Base-by-base conservation (phyloP, 35 echinoderm and acorn worm species). In the Patiria miniata region DNA sequence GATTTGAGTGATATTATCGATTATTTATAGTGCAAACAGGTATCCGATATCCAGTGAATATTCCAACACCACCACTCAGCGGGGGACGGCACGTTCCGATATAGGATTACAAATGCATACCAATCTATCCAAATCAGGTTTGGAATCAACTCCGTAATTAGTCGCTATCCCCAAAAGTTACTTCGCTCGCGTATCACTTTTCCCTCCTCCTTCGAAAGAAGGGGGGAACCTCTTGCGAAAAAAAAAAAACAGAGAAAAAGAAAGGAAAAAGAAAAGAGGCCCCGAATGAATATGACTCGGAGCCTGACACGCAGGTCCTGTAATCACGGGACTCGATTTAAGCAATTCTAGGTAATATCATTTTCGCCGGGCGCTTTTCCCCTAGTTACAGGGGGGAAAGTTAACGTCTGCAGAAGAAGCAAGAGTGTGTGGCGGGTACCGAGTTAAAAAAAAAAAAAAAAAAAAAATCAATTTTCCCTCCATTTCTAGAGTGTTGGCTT, bases 71-170 rank as follows among this genome's bases (percentile, higher is more conserved):
- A 26, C 65, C 34, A 73, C 65, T 32, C 65, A 73, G 65, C 65
- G 34, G 14, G 23, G 2, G 2, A 18, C 34, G 26, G 26, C 65
- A 73, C 65, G 14, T 36, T 32, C 6, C 26, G 65, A 1, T 73
- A 73, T 73, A 73, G 65, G 65, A 73, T 73, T 73, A 73, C 65
- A 32, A 73, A 73, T 73, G 34, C 65, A 73, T 30, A 73, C 65
- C 65, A 73, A 73, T 73, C 65, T 73, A 73, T 73, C 9, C 65
- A 73, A 73, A 73, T 73, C 26, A 34, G 29, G 65, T 73, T 73
- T 73, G 34, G n/a, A 73, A 73, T 73, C 65, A 73, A 30, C 65
- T 73, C 65, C 9, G 34, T 73, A 73, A 73, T 73, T 73, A 73
- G 65, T 73, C 34, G 26, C 4, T 30, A 73, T 30, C 14, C 65